Evolutionary conservation across 92 coral and sea anemone genomes (phyloP).

Genomic region (Bergia sp.): DNA sequence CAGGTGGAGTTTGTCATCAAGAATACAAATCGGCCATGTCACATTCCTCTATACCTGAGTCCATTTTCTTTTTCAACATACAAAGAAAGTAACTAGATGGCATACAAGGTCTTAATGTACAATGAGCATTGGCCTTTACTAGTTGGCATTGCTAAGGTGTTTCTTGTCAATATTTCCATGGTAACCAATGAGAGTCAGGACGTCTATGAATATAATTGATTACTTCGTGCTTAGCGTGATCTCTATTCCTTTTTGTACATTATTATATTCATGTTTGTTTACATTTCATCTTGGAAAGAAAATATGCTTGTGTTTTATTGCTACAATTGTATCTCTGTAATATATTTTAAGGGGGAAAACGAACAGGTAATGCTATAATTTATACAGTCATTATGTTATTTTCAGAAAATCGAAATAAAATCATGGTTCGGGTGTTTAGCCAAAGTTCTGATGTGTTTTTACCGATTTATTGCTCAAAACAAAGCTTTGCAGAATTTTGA

Average conservation of each 20-base stretch:
- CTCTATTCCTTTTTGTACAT: neutral
- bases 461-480: too few relatives aligned
- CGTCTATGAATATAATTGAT: neutral
- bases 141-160: neutral
- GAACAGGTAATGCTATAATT: neutral
- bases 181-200: neutral
- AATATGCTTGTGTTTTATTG: neutral
- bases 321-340: neutral
- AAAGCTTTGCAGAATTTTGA: neutral
- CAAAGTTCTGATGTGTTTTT: neutral
- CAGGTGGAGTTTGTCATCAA: conserved; percentile 35
- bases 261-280: neutral
- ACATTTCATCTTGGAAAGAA: neutral
- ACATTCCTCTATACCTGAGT: conserved; percentile 36
- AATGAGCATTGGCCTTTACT: neutral
- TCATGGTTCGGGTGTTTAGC: neutral
- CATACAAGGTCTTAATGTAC: neutral
- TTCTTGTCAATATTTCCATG: neutral
- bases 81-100: conserved; percentile 23
- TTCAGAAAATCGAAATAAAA: neutral
- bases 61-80: conserved; percentile 39
- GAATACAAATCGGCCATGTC: conserved; percentile 25
- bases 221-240: neutral
- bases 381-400: too few relatives aligned
- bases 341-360: neutral